Evolutionary conservation across 2,888 invertebrate genomes (phyloP).

Genomic region (Stenotaenia linearis): DNA sequence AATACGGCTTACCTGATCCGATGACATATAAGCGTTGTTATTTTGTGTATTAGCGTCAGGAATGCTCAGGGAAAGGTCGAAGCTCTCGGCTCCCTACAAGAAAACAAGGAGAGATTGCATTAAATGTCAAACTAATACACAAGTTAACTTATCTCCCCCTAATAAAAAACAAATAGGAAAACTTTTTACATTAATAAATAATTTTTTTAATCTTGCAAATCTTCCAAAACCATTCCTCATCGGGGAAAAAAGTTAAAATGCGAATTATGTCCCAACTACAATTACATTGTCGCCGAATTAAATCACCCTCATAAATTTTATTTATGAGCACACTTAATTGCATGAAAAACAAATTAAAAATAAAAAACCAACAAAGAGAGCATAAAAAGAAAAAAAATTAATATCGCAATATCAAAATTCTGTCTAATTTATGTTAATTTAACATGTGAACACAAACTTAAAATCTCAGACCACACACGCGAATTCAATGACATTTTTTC

Average conservation of each 20-base stretch:
- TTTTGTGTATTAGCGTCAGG: constrained; percentile 14
- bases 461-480: constrained; percentile 5
- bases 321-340: constrained; percentile 12
- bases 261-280: constrained; percentile 19
- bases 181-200: background rate
- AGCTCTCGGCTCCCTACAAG: constrained; percentile 28
- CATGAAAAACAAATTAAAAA: constrained; percentile 1
- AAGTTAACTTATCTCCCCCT: background rate
- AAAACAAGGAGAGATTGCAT: background rate
- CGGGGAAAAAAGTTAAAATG: background rate
- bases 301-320: constrained; percentile 16
- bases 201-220: constrained; percentile 8
- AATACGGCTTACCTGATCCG: constrained; percentile 28
- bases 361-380: background rate
- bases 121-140: constrained; percentile 4
- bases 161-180: background rate
- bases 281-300: constrained; percentile 5
- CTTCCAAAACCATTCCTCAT: background rate
- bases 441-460: background rate
- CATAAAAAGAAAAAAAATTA: background rate
- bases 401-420: background rate
- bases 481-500: background rate
- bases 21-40: constrained; percentile 20
- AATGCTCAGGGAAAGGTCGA: constrained; percentile 30
- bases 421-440: background rate